Evolutionary conservation across 2,113 vertebrate species (phyloP), one percentile per base, ranked within the genome.

Genomic region (Rhipidura dahli): DNA sequence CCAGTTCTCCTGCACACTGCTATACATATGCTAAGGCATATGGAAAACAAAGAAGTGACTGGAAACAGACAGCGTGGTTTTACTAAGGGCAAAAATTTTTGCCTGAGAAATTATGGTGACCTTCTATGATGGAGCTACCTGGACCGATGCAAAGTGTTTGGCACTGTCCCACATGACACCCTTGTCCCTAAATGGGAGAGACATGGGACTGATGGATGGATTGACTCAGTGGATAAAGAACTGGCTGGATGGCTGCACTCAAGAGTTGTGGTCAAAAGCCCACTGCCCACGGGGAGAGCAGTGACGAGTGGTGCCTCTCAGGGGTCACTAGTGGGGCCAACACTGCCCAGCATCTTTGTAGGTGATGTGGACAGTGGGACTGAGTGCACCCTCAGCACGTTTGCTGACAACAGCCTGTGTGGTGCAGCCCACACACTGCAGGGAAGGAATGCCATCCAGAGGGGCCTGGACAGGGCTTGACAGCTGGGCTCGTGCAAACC

Each of bases 241-340:
- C 24, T 30, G 40, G 21, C 54, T 63, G n/a, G 30, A 47, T 15
- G 28, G 47, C 15, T 16, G 8, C 15, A 7, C 11, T 3, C 31
- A 39, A 39, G 37, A 59, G 37, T 7, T 59, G 44, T 18, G 45
- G 22, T 37, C 63, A 59, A 7, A 8, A 8, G 53, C 37, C 37
- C 54, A 15, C 17, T 87, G 47, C 20, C 28, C 39, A 20, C 0
- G 0, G 20, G 39, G 33, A 70, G 15, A 30, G 15, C 39, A 78
- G 39, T 11, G 40, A 40, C 0, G 3, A 40, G 37, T 19, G 26
- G 5, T 51, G 53, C 44, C 37, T 33, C 39, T 33, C 15, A 37
- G 31, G 53, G 44, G 7, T 15, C 4, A 1, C 21, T 11, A 37
- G 17, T 22, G n/a, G 57, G 61, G 24, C 35, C 1, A 0, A 24